Evolutionary conservation across 2,113 vertebrate species (phyloP).

Genomic region (Nycticebus coucang): DNA sequence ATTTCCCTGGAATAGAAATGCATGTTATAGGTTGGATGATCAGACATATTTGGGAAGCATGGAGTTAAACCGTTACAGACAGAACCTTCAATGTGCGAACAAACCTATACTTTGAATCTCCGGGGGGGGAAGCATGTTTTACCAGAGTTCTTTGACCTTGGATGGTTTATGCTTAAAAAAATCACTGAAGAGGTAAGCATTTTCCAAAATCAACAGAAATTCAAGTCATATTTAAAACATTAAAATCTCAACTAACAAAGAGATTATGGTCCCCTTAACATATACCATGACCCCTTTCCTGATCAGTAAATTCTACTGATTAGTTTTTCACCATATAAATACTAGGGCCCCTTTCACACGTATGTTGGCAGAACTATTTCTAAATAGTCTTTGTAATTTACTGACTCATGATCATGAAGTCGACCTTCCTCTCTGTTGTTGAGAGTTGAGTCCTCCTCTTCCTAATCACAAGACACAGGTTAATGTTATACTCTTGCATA

Average conservation of each 20-base stretch:
- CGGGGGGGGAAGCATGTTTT: background rate
- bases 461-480: too few species aligned
- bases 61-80: background rate
- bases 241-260: background rate
- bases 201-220: slow-evolving; percentile 41
- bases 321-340: slow-evolving; percentile 15
- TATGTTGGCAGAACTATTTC: background rate
- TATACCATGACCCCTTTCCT: background rate
- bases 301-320: background rate
- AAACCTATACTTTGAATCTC: background rate
- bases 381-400: background rate
- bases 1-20: background rate
- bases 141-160: background rate
- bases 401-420: background rate
- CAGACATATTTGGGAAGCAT: background rate
- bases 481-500: background rate
- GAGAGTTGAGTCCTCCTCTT: too few species aligned
- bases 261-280: background rate
- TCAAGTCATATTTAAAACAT: background rate
- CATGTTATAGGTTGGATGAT: background rate
- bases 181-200: background rate
- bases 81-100: background rate
- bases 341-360: background rate
- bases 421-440: background rate
- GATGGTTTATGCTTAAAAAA: background rate